Base-by-base conservation (phyloP, 2,888 invertebrate genomes). In the Anodontia alba region DNA sequence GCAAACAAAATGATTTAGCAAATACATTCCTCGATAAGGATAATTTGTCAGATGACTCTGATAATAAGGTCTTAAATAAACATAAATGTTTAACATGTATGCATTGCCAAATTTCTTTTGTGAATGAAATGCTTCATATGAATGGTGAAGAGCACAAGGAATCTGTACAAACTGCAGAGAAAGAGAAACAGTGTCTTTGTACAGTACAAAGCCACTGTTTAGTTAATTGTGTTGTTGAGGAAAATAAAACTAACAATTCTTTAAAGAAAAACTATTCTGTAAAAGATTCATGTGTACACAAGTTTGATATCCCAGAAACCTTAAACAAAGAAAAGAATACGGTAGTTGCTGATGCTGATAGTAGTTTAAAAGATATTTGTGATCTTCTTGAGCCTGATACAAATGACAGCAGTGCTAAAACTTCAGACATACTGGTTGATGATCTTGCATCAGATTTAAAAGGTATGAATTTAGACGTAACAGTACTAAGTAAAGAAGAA, bases 401-500 rank as follows among this genome's bases (percentile, higher is more conserved):
- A n/a, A n/a, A 42, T 10, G 42, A 15, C 7, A 42, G 15, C 42
- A 15, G 26, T 7, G 26, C 42, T 7, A 23, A 23, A 57, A 57
- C 7, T 26, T 26, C 57, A 29, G 57, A 57, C 23, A 57, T 57
- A 29, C 10, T 29, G 17, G 57, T 57, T 29, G 7, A 29, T 57
- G 57, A 57, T 26, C 57, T 57, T 57, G 57, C 57, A 7, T 57
- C 57, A 2, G 57, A 57, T 26, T 57, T 57, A 20, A 23, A 57
- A 26, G 57, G 29, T 29, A 3, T 26, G 3, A 26, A 57, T 26
- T 7, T 57, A 26, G 29, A 26, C 10, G 29, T 57, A 7, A 26
- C 57, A 2, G 29, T 57, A 17, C 29, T 57, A 7, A 29, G 29
- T 23, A n/a, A n/a, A n/a, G 5, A 29, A 17, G 29, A 57, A 17